Evolutionary conservation across 2,797 vertebrate species (phyloP).

Genomic region (Margarornis squamiger): DNA sequence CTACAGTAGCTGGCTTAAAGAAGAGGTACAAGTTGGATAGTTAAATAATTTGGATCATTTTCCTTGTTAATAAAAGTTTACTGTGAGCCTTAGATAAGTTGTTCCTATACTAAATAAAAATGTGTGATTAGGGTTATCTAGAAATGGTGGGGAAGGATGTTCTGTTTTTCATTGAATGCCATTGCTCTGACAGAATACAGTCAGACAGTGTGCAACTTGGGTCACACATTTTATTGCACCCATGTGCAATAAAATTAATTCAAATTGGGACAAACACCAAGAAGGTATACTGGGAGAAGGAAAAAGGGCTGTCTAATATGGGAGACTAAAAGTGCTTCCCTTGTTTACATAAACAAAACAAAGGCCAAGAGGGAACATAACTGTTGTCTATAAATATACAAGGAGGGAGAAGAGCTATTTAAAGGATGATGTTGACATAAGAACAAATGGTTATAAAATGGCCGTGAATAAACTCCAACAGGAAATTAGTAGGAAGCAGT

Average conservation of each 20-base stretch:
- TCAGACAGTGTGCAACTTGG: background rate
- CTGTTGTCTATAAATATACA: background rate
- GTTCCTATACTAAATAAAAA: background rate
- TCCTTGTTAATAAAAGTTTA: background rate
- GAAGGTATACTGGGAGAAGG: background rate
- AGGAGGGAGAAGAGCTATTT: constrained; percentile 17
- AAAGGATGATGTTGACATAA: constrained; percentile 1
- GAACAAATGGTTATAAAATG: constrained; percentile 21
- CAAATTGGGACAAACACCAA: background rate
- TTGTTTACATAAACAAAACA: constrained; percentile 14
- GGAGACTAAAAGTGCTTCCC: background rate
- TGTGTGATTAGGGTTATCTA: background rate
- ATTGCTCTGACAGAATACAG: background rate
- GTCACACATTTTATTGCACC: background rate
- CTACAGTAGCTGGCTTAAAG: background rate
- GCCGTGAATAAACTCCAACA: background rate
- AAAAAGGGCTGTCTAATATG: background rate
- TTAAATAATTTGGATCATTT: background rate
- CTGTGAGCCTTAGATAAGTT: background rate
- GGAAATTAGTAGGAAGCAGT: constrained; percentile 11
- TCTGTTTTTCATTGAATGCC: background rate
- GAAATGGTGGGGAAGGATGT: accelerated
- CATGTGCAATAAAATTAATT: background rate
- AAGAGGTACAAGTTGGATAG: background rate
- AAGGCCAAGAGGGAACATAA: background rate